A percentile compares a stretch with the other conserved stretches of the same genome.
Conservation (phyloP, 23 tunicate species). For the Diplosoma virens region DNA sequence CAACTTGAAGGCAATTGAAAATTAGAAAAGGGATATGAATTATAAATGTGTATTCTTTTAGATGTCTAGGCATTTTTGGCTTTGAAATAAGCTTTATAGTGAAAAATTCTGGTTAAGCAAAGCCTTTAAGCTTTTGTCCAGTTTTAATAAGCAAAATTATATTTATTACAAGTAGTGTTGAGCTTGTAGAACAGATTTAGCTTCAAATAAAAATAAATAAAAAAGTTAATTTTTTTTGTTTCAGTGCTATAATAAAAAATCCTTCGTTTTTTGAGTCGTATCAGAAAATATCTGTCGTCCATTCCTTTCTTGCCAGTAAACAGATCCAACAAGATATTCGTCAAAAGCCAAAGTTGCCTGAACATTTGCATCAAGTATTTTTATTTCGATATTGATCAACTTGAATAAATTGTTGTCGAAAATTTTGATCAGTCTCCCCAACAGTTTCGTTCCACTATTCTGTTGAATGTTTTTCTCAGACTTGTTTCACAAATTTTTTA, state of each 20-base stretch:
- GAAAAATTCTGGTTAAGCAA: too few relatives aligned
- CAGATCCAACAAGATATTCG: conserved; percentile 31
- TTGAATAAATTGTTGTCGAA: too few relatives aligned
- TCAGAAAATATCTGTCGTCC: conserved; percentile 47
- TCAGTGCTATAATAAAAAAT: conserved; percentile 20
- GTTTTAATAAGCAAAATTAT: too few relatives aligned
- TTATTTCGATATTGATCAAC: too few relatives aligned
- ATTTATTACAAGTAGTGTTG: neutral
- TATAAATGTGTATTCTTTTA: neutral
- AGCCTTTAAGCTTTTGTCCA: too few relatives aligned
- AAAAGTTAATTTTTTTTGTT: neutral
- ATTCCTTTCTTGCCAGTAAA: conserved; percentile 30
- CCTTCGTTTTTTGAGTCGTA: conserved; percentile 25
- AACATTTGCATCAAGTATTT: neutral
- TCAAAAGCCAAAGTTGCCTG: conserved; percentile 10
- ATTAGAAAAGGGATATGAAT: neutral
- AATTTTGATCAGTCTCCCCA: too few relatives aligned
- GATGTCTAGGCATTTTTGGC: neutral
- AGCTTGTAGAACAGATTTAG: neutral
- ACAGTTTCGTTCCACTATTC: too few relatives aligned
- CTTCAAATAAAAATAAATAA: neutral
- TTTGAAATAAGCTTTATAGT: too few relatives aligned
- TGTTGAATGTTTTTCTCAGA: too few relatives aligned
- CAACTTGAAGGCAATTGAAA: neutral
- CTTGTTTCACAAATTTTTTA: too few relatives aligned